Conservation (phyloP, 2,888 invertebrate species). For the Ariolimax columbianus region DNA sequence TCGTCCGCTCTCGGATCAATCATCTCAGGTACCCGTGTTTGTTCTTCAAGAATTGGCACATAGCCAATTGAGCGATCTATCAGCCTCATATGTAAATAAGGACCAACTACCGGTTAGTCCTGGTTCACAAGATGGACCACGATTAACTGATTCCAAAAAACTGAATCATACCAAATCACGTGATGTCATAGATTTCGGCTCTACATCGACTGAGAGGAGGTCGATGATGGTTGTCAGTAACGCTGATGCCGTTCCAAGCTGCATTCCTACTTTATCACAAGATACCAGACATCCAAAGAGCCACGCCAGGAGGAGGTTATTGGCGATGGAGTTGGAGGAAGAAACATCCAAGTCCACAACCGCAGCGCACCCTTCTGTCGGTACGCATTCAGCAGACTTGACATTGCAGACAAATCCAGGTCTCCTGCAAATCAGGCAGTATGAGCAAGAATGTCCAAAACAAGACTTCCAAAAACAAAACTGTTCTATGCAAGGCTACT, state of each 20-base stretch:
- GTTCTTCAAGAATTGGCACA: neutral
- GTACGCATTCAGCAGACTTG: neutral
- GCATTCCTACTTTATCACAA: neutral
- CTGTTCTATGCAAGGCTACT: too few relatives aligned
- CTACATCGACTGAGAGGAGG: neutral
- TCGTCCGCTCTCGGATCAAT: neutral
- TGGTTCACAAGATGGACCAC: neutral
- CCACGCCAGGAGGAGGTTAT: conserved; percentile 21
- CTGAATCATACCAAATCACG: neutral
- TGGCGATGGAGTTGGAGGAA: neutral
- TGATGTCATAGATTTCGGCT: neutral
- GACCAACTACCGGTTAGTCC: neutral
- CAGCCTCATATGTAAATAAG: neutral
- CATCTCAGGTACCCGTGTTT: neutral
- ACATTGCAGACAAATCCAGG: neutral
- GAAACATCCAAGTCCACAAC: neutral
- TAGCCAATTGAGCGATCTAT: too few relatives aligned
- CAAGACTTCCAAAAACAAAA: too few relatives aligned
- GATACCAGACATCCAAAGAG: conserved; percentile 37
- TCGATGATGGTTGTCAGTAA: too few relatives aligned
- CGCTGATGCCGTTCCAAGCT: neutral
- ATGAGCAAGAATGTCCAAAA: neutral
- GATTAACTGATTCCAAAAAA: neutral
- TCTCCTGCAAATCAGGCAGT: neutral
- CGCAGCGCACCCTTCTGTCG: neutral